phyloP scores from a whole-genome alignment of 2,113 vertebrate genomes.

The Cynoglossus semilaevis region DNA sequence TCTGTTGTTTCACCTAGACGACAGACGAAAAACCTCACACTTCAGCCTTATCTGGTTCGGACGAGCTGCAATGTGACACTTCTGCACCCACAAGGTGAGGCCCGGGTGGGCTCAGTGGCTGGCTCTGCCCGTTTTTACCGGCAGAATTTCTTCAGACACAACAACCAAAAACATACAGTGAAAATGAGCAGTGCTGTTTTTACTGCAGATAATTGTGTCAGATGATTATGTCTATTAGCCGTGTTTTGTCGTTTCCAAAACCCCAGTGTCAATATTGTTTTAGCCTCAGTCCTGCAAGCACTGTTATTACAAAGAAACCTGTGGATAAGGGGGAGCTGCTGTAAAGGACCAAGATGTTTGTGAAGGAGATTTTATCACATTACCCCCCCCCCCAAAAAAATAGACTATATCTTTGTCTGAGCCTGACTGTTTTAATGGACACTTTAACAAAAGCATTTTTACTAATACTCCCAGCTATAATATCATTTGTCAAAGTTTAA shows the following conservation, averaged over 20 bases:
- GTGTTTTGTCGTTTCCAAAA: constrained; percentile 38
- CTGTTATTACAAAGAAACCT: constrained; percentile 39
- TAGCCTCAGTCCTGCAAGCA: constrained; percentile 30
- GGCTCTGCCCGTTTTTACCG: constrained; percentile 53
- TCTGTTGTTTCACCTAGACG: constrained; percentile 12
- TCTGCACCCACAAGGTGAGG: constrained; percentile 47
- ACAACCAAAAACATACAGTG: constrained; percentile 12
- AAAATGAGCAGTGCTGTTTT: constrained; percentile 56
- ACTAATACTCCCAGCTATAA: too few relatives aligned
- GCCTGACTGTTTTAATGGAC: too few relatives aligned
- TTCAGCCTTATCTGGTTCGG: constrained; percentile 19
- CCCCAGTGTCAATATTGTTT: constrained; percentile 70
- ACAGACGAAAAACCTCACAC: constrained; percentile 14
- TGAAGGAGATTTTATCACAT: neutral
- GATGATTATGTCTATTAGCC: constrained; percentile 68
- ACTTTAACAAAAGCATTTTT: too few relatives aligned
- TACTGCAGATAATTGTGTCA: constrained; percentile 59
- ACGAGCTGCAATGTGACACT: constrained; percentile 24
- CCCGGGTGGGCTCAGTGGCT: constrained; percentile 16
- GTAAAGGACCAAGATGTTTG: neutral
- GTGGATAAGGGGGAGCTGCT: constrained; percentile 1
- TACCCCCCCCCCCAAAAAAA: too few relatives aligned
- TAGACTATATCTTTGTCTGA: too few relatives aligned
- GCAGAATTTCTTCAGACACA: constrained; percentile 60
- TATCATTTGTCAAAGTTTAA: too few relatives aligned